Conservation (phyloP, 2,888 invertebrate genomes). For the Andrena flavipes region DNA sequence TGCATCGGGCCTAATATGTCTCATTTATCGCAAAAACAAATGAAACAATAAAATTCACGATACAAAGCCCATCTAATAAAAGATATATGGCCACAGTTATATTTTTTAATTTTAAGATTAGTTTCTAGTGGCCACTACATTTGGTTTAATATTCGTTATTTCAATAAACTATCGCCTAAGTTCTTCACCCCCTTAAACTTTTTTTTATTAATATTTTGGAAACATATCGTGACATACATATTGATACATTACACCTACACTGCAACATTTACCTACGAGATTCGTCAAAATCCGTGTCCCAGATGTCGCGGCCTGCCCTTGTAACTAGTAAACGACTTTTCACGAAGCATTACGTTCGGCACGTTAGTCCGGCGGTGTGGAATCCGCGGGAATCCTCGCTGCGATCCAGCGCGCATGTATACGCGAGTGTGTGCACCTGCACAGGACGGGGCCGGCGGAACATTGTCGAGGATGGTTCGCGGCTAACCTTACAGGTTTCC, state of each 20-base stretch:
- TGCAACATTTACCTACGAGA: not conserved
- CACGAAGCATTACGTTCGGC: constrained; percentile 23
- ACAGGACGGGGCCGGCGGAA: constrained; percentile 38
- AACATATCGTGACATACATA: too few relatives aligned
- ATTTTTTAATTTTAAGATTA: too few relatives aligned
- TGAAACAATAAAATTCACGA: too few relatives aligned
- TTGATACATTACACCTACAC: too few relatives aligned
- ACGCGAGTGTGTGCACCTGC: constrained; percentile 58
- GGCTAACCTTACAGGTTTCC: constrained; percentile 63
- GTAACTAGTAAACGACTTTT: constrained; percentile 3
- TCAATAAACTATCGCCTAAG: too few relatives aligned
- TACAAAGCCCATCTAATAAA: too few relatives aligned
- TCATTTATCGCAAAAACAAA: too few relatives aligned
- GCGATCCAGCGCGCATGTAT: not conserved
- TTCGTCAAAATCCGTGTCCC: not conserved
- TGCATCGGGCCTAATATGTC: too few relatives aligned
- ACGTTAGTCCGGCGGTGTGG: constrained; percentile 26
- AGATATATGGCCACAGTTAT: too few relatives aligned
- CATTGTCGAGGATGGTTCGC: constrained; percentile 49
- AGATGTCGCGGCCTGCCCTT: not conserved
- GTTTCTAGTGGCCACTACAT: too few relatives aligned
- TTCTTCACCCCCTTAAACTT: not conserved
- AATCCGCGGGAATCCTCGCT: constrained; percentile 31
- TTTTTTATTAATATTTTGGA: too few relatives aligned
- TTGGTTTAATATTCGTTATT: not conserved